A percentile compares a stretch with the other conserved stretches of the same genome.
Evolutionary conservation across 2,113 vertebrate species (phyloP).

Genomic region (Echinops telfairi): DNA sequence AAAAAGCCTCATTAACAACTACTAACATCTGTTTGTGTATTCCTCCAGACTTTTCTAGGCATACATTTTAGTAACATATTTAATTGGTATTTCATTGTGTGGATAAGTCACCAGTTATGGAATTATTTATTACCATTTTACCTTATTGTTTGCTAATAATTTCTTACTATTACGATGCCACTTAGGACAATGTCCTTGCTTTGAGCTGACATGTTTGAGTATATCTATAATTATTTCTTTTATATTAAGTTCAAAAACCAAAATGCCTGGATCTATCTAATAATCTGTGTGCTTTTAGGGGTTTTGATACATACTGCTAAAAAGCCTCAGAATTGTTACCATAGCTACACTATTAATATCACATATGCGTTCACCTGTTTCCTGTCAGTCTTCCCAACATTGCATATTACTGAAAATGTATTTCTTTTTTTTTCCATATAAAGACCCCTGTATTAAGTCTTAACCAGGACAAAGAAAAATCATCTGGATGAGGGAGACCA

Average conservation of each 20-base stretch:
- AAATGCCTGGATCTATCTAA: not conserved
- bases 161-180: constrained; percentile 9
- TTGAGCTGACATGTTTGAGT: not conserved
- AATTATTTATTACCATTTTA: not conserved
- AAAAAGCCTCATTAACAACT: not conserved
- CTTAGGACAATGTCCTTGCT: not conserved
- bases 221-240: constrained; percentile 17
- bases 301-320: not conserved
- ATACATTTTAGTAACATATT: not conserved
- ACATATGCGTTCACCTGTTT: constrained; percentile 16
- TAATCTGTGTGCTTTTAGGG: not conserved
- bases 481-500: no score
- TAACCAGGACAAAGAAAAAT: no score
- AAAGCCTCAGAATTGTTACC: constrained; percentile 24
- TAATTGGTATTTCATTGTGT: not conserved
- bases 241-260: not conserved
- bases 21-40: not conserved
- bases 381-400: not conserved
- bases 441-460: no score
- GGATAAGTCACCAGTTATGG: not conserved
- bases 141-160: not conserved
- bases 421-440: no score
- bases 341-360: constrained; percentile 2
- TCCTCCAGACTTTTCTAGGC: not conserved
- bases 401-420: not conserved